Base-by-base conservation (phyloP, 2,888 invertebrate genomes). In the Cordilura impudica region DNA sequence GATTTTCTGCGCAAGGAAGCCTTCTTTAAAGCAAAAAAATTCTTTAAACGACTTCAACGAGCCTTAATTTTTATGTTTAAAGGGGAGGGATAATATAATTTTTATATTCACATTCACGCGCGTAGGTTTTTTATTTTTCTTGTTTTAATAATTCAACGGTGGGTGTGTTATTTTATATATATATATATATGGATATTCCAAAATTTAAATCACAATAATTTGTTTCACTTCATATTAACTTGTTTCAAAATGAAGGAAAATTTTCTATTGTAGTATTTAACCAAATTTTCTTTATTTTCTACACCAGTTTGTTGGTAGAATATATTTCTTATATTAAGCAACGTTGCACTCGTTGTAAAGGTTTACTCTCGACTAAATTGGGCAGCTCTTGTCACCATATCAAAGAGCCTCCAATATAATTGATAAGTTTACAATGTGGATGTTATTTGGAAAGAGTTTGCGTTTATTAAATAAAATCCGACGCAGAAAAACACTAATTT, bases 1-100 rank as follows among this genome's bases (percentile, higher is more conserved):
- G 88, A 87, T 87, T 88, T 83, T 86, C 86, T 87, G 87, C 86
- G 87, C 87, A 88, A 84, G 85, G 86, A 83, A 85, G 87, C 83
- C 61, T 80, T 61, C 67, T 60, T 72, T 74, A 72, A 74, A 65
- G 67, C 69, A 65, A 66, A 65, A 65, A 61, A 73, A 16, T 66
- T 53, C 65, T 47, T 86, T 82, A 83, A 82, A 67, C 76, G 78
- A 72, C 79, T 80, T 45, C 23, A 31, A 61, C 29, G 29, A 53
- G 31, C 29, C 18, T 81, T 54, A n/a, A n/a, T 82, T 78, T 61
- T 71, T 23, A 47, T 43, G 29, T 63, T 76, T 73, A 78, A 66
- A 51, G 18, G 54, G 78, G 39, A 81, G 35, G 35, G 66, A 75
- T 66, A 66, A 61, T 67, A 75, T 53, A 60, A 79, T 56, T 49